Conservation (phyloP, 2,888 invertebrate genomes). For the Eristalis pertinax region DNA sequence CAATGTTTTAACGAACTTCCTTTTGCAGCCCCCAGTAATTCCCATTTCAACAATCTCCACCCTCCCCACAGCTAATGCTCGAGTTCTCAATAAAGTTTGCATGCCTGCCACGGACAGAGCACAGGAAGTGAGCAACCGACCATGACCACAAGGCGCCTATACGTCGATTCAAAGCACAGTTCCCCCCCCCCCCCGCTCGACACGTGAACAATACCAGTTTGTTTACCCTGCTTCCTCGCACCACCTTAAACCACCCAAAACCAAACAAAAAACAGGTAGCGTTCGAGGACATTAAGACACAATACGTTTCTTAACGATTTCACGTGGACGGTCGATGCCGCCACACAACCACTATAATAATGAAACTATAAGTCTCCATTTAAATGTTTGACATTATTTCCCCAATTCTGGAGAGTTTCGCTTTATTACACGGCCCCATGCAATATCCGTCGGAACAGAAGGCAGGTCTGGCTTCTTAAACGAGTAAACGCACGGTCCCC, state of each 20-base stretch:
- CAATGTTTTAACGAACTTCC: not conserved
- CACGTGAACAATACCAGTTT: not conserved
- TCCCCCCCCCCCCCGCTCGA: not conserved
- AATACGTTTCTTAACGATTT: not conserved
- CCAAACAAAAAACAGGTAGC: not conserved
- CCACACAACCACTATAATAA: not conserved
- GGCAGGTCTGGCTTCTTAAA: conserved; percentile 5
- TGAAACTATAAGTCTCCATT: conserved; percentile 26
- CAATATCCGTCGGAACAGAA: not conserved
- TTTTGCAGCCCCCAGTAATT: not conserved
- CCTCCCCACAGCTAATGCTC: not conserved
- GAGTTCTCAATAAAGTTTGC: not conserved
- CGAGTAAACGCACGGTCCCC: conserved; percentile 4
- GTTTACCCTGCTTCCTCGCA: not conserved
- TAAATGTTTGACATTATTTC: conserved; percentile 6
- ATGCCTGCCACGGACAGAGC: not conserved
- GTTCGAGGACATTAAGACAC: not conserved
- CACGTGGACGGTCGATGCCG: not conserved
- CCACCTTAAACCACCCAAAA: not conserved
- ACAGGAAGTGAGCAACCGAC: not conserved
- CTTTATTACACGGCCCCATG: conserved; percentile 29
- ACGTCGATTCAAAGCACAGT: not conserved
- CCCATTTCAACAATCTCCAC: not conserved
- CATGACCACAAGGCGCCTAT: not conserved
- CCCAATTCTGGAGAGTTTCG: conserved; percentile 25